These are phyloP conservation scores for Microplitis deprimator DNA, from an alignment of 2,888 invertebrate species.

Conservation along the genomic window DNA sequence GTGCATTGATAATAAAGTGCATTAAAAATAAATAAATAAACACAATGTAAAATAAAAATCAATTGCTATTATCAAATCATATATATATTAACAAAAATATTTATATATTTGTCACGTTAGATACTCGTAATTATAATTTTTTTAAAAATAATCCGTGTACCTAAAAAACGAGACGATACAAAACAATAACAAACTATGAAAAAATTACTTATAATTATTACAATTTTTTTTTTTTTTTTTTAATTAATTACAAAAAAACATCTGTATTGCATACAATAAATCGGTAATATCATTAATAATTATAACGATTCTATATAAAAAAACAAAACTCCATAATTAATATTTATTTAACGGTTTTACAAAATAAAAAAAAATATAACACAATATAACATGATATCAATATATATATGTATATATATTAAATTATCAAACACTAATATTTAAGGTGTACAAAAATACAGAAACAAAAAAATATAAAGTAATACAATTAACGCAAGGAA, in stretches of 20 bases:
- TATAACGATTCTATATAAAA: conserved; percentile 33
- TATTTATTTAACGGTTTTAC: conserved; percentile 46
- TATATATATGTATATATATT: not conserved
- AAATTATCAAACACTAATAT: conserved; percentile 47
- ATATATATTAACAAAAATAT: conserved; percentile 64
- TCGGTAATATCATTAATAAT: conserved; percentile 46
- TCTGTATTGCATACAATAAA: conserved; percentile 50
- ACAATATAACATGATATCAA: conserved; percentile 68
- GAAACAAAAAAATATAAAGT: conserved; percentile 37
- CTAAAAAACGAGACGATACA: conserved; percentile 63
- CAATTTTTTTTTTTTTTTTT: not conserved
- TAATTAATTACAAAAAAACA: conserved; percentile 13
- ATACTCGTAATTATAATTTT: conserved; percentile 30
- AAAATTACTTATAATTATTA: conserved; percentile 56
- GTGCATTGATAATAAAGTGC: too few species aligned
- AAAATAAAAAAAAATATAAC: conserved; percentile 55
- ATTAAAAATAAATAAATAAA: too few species aligned
- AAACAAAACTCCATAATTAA: conserved; percentile 38
- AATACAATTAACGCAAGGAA: conserved; percentile 13
- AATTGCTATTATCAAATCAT: conserved; percentile 63
- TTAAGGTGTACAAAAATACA: conserved; percentile 23
- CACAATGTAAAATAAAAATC: conserved; percentile 55
- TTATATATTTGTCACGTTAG: conserved; percentile 44
- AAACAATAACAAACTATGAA: conserved; percentile 70
- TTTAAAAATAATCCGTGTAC: not conserved